These are phyloP conservation scores for Hydropsyche betteni DNA, from an alignment of 2,888 invertebrate species.

Conservation along the genomic window DNA sequence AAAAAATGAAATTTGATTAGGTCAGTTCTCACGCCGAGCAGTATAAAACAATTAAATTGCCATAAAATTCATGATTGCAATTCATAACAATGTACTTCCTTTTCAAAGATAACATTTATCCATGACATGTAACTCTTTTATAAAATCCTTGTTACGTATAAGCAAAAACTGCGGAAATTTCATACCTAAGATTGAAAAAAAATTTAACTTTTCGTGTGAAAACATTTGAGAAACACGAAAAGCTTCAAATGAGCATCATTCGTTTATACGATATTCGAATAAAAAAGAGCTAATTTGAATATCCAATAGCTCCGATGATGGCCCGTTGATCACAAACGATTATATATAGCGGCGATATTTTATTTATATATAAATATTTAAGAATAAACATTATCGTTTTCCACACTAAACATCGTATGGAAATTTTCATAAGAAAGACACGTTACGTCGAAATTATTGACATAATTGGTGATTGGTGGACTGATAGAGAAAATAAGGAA, in stretches of 20 bases:
- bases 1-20: too few relatives aligned
- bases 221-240: conserved; percentile 22
- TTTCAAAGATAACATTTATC: too few relatives aligned
- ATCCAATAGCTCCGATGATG: conserved; percentile 33
- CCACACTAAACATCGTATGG: neutral
- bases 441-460: too few relatives aligned
- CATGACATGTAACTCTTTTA: too few relatives aligned
- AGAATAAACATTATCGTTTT: conserved; percentile 15
- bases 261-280: neutral
- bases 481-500: too few relatives aligned
- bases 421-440: neutral
- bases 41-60: too few relatives aligned
- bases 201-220: neutral
- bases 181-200: neutral
- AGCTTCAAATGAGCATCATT: conserved; percentile 14
- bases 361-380: conserved; percentile 32
- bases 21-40: too few relatives aligned
- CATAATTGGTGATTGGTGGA: too few relatives aligned
- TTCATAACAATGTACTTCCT: too few relatives aligned
- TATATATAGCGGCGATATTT: conserved; percentile 30
- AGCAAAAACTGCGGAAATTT: neutral
- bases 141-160: too few relatives aligned
- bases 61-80: too few relatives aligned
- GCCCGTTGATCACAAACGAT: conserved; percentile 35
- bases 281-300: conserved; percentile 32